phyloP scores from a whole-genome alignment of 1,140 invertebrate genomes.

The Idris sp. region DNA sequence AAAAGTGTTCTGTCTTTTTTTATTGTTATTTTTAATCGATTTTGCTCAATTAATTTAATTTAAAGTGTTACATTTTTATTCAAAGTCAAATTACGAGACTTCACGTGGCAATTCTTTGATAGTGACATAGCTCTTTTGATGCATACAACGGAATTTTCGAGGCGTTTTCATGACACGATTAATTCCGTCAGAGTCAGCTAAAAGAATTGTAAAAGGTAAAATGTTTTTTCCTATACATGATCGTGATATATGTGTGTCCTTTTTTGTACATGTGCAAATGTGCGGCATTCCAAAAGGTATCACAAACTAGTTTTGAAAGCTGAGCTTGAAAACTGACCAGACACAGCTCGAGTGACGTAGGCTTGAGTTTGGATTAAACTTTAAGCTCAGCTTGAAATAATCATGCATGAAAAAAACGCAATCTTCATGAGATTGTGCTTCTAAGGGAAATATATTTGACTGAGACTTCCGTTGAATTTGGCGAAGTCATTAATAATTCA shows the following conservation, averaged over 20 bases:
- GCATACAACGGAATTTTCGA: constrained; percentile 22
- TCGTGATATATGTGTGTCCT: constrained; percentile 19
- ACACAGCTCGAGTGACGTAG: constrained; percentile 40
- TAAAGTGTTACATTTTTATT: constrained; percentile 14
- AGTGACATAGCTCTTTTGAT: constrained; percentile 24
- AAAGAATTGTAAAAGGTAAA: constrained; percentile 35
- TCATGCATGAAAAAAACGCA: constrained; percentile 38
- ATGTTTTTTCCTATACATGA: constrained; percentile 22
- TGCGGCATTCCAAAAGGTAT: constrained; percentile 38
- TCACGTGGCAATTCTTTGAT: constrained; percentile 17
- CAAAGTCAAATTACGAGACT: constrained; percentile 17
- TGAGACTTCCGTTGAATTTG: constrained; percentile 21
- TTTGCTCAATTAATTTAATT: background rate
- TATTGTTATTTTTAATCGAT: background rate
- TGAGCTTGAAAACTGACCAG: constrained; percentile 48
- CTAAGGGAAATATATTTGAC: constrained; percentile 9
- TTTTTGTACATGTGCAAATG: background rate
- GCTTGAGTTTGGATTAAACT: constrained; percentile 52
- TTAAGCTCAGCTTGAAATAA: constrained; percentile 45
- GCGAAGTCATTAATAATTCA: constrained; percentile 20
- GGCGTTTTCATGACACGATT: constrained; percentile 26
- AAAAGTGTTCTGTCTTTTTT: too few relatives aligned
- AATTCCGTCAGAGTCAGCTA: constrained; percentile 37
- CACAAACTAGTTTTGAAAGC: constrained; percentile 48
- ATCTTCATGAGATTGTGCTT: constrained; percentile 43